These are phyloP conservation scores for Trochalopteron elliotii DNA, from an alignment of 2,113 vertebrate genomes.

Conservation along the genomic window DNA sequence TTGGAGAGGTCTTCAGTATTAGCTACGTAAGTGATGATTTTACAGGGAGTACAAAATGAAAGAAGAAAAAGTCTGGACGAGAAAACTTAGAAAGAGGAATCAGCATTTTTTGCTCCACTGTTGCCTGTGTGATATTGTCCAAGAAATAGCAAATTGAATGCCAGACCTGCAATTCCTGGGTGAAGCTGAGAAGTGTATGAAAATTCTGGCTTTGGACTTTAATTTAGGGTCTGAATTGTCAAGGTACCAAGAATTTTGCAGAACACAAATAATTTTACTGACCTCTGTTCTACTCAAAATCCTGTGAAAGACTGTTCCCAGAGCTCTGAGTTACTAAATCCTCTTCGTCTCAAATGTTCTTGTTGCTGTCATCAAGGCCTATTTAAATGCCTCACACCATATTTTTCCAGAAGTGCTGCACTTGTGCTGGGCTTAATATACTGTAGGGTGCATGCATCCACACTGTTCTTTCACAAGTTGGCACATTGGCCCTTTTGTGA, in stretches of 20 bases:
- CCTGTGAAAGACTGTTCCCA: neutral
- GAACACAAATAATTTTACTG: neutral
- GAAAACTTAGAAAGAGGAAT: neutral
- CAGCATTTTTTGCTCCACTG: rapidly evolving
- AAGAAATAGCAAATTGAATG: neutral
- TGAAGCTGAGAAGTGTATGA: neutral
- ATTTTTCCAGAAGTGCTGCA: neutral
- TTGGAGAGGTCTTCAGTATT: neutral
- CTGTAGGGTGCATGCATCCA: neutral
- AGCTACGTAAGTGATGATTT: neutral
- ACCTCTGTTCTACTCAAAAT: neutral
- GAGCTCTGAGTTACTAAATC: neutral
- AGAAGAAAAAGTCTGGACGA: neutral
- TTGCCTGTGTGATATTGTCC: neutral
- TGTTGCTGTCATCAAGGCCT: neutral
- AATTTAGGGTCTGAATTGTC: neutral
- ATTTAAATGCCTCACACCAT: neutral
- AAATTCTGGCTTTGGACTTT: neutral
- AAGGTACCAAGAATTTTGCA: neutral
- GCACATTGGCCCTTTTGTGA: neutral
- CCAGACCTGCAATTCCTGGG: neutral
- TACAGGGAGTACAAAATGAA: neutral
- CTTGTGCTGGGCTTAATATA: rapidly evolving
- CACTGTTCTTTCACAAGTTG: neutral
- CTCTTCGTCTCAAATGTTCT: neutral